phyloP scores from a whole-genome alignment of 2,113 vertebrate species.

The Pipa parva region DNA sequence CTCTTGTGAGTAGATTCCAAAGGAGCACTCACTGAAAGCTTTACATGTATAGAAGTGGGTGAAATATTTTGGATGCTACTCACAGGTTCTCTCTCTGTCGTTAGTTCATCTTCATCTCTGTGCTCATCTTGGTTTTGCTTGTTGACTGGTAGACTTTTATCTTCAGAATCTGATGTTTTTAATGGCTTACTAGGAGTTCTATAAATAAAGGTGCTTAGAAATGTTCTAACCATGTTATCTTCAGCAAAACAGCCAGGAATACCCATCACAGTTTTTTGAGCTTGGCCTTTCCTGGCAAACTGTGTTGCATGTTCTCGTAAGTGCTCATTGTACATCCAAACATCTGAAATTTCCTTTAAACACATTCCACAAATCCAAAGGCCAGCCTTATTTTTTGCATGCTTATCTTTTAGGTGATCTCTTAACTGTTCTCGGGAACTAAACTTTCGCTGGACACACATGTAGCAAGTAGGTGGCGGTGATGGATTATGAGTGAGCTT shows the following conservation, averaged over 20 bases:
- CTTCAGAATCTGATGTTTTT: conserved; percentile 54
- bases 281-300: conserved; percentile 86
- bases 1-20: conserved; percentile 61
- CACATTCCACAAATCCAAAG: conserved; percentile 98
- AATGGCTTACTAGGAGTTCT: conserved; percentile 63
- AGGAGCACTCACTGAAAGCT: conserved; percentile 41
- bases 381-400: conserved; percentile 81
- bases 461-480: conserved; percentile 93
- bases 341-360: conserved; percentile 85
- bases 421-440: conserved; percentile 88
- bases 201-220: conserved; percentile 80
- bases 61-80: conserved; percentile 53
- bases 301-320: conserved; percentile 88
- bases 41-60: conserved; percentile 31
- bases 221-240: conserved; percentile 71
- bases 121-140: conserved; percentile 51
- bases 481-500: conserved; percentile 89
- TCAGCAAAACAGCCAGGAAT: conserved; percentile 72
- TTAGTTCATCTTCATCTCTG: conserved; percentile 46
- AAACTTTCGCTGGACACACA: conserved; percentile 96
- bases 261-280: conserved; percentile 70
- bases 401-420: conserved; percentile 89
- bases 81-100: conserved; percentile 51
- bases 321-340: conserved; percentile 98
- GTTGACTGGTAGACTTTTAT: conserved; percentile 44